These are phyloP conservation scores for Chelonia mydas DNA, from an alignment of 2,797 vertebrate genomes.

Conservation along the genomic window DNA sequence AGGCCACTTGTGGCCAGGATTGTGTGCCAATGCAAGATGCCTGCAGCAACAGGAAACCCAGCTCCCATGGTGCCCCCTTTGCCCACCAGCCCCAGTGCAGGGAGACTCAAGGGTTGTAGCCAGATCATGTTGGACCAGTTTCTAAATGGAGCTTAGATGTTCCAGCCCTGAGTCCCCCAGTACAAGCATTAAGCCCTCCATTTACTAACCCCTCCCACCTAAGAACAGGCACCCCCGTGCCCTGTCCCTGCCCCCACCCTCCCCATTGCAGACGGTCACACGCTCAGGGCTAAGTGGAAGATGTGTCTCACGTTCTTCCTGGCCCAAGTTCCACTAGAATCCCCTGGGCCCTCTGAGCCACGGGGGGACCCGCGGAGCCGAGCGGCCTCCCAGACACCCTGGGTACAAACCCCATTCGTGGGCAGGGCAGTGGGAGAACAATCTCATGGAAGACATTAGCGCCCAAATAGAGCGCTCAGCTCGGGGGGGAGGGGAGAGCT, in stretches of 20 bases:
- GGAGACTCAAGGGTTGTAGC: background rate
- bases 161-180: background rate
- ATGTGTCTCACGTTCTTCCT: background rate
- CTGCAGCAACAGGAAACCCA: background rate
- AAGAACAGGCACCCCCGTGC: background rate
- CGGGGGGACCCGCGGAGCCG: background rate
- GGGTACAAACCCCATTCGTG: background rate
- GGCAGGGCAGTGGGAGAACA: background rate
- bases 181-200: background rate
- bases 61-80: background rate
- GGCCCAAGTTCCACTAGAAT: background rate
- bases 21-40: background rate
- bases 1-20: background rate
- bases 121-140: background rate
- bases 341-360: background rate
- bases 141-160: background rate
- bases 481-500: background rate
- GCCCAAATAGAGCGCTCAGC: background rate
- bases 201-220: background rate
- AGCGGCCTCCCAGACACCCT: too few species aligned
- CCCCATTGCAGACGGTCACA: accelerated
- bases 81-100: background rate
- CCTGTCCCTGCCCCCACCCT: accelerated
- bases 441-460: background rate
- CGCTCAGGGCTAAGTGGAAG: background rate